Evolutionary conservation across 2,888 invertebrate species (phyloP).

Genomic region (Harpalus rufipes): DNA sequence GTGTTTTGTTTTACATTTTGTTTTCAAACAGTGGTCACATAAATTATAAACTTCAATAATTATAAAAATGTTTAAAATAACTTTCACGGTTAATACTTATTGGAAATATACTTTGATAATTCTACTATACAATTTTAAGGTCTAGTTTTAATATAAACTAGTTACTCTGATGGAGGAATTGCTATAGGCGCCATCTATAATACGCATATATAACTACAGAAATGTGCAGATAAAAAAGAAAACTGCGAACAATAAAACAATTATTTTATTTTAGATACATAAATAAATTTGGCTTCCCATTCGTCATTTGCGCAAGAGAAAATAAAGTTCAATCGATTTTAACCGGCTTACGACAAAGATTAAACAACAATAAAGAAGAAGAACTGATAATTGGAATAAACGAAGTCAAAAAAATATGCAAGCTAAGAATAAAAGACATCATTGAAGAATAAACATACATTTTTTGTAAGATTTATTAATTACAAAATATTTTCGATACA

Average conservation of each 20-base stretch:
- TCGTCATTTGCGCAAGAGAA: constrained; percentile 83
- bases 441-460: constrained; percentile 68
- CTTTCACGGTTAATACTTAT: too few species aligned
- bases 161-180: too few species aligned
- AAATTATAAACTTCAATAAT: too few species aligned
- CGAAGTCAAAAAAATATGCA: constrained; percentile 85
- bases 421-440: constrained; percentile 77
- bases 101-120: too few species aligned
- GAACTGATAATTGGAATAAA: constrained; percentile 81
- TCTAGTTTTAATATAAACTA: too few species aligned
- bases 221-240: too few species aligned
- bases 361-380: constrained; percentile 78
- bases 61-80: too few species aligned
- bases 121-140: too few species aligned
- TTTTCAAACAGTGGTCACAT: too few species aligned
- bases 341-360: constrained; percentile 79
- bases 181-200: too few species aligned
- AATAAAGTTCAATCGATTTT: constrained; percentile 82
- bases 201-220: too few species aligned
- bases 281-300: constrained; percentile 84
- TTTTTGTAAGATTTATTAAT: constrained; percentile 49
- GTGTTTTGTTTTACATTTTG: too few species aligned
- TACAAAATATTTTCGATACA: constrained; percentile 46
- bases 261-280: constrained; percentile 78
- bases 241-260: neutral